A percentile compares a stretch with the other conserved stretches of the same genome.
Evolutionary conservation across 1,140 invertebrate species (phyloP).

Genomic region (Helicoverpa zea): DNA sequence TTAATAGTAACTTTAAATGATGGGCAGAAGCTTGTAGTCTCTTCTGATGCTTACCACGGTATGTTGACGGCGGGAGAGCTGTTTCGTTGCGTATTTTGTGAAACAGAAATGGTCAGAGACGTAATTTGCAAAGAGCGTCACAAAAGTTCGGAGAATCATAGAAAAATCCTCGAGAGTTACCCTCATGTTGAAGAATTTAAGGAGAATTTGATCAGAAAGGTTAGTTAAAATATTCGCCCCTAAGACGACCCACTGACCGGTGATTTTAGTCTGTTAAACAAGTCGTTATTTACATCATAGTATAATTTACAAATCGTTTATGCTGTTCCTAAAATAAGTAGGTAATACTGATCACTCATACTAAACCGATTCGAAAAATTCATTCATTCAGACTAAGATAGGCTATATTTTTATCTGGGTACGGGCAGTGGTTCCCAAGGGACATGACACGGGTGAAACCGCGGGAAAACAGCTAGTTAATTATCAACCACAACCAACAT

Average conservation of each 20-base stretch:
- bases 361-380: too few relatives aligned
- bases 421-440: too few relatives aligned
- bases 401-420: too few relatives aligned
- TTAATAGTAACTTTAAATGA: conserved; percentile 67
- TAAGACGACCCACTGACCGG: too few relatives aligned
- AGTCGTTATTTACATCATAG: too few relatives aligned
- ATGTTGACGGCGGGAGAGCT: conserved; percentile 58
- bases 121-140: conserved; percentile 60
- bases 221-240: conserved; percentile 52
- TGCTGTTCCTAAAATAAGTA: too few relatives aligned
- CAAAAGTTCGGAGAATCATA: conserved; percentile 57
- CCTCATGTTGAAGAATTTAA: conserved; percentile 61
- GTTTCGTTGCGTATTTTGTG: conserved; percentile 66
- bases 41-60: conserved; percentile 66
- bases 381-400: too few relatives aligned
- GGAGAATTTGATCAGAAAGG: conserved; percentile 70
- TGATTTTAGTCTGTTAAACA: too few relatives aligned
- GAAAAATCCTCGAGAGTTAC: conserved; percentile 53
- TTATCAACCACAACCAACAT: background rate
- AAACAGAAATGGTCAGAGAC: conserved; percentile 54
- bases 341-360: too few relatives aligned
- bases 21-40: conserved; percentile 61
- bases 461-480: too few relatives aligned
- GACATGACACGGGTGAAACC: too few relatives aligned
- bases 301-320: too few relatives aligned